Percentiles rank a stretch among this genome's conserved stretches.
These are phyloP conservation scores for Chaetodon trifascialis DNA, from an alignment of 2,113 vertebrate species.

Conservation along the genomic window DNA sequence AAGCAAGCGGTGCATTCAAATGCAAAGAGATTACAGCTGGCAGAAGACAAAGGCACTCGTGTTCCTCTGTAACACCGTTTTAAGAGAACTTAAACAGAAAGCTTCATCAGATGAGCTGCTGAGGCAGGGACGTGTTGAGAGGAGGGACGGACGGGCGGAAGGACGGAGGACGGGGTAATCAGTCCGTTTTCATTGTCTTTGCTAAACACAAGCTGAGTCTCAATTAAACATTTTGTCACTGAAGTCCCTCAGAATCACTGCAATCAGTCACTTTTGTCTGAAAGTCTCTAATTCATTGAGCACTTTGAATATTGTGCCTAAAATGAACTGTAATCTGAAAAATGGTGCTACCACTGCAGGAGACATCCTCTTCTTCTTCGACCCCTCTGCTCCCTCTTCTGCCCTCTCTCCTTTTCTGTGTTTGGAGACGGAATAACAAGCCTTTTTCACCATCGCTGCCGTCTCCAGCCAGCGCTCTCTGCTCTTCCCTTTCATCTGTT, in stretches of 20 bases:
- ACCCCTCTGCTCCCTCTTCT: slow-evolving; percentile 21
- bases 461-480: slow-evolving; percentile 8
- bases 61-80: slow-evolving; percentile 51
- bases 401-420: slow-evolving; percentile 21
- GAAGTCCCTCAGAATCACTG: slow-evolving; percentile 24
- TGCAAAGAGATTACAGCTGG: slow-evolving; percentile 48
- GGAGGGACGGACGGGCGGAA: too few species aligned
- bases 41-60: slow-evolving; percentile 43
- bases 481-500: slow-evolving; percentile 43
- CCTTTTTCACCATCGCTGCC: slow-evolving; percentile 29
- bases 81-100: slow-evolving; percentile 29
- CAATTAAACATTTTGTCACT: slow-evolving; percentile 20
- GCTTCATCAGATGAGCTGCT: slow-evolving; percentile 38
- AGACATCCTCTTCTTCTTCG: slow-evolving; percentile 22
- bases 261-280: slow-evolving; percentile 67
- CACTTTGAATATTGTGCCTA: slow-evolving; percentile 15
- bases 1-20: slow-evolving; percentile 60
- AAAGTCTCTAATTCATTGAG: slow-evolving; percentile 1
- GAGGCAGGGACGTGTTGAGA: slow-evolving; percentile 21
- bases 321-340: slow-evolving; percentile 33
- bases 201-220: slow-evolving; percentile 27
- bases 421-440: slow-evolving; percentile 26
- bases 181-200: slow-evolving; percentile 34
- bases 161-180: too few species aligned
- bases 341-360: background rate